Percentiles rank a stretch among this genome's conserved stretches.
These are phyloP conservation scores for Myotis vivesi DNA, from an alignment of 2,797 vertebrate genomes.

Conservation along the genomic window DNA sequence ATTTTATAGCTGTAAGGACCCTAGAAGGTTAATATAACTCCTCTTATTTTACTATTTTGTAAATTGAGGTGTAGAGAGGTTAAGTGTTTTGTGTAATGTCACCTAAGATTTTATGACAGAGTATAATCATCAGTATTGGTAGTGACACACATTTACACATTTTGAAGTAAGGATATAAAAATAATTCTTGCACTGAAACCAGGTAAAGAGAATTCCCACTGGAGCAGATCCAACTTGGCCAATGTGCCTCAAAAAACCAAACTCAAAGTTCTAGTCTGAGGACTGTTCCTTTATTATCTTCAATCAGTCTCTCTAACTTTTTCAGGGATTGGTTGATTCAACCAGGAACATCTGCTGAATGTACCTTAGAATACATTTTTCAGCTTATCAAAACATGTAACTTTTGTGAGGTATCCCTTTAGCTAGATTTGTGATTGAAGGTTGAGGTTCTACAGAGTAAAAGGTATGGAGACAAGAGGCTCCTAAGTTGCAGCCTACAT, in stretches of 20 bases:
- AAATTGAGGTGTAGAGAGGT: conserved; percentile 39
- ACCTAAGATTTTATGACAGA: conserved; percentile 44
- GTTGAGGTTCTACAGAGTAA: not conserved
- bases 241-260: not conserved
- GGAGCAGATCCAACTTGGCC: not conserved
- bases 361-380: not conserved
- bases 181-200: conserved; percentile 12
- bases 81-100: conserved; percentile 31
- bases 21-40: conserved; percentile 21
- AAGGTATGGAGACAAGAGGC: not conserved
- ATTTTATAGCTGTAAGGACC: conserved; percentile 44
- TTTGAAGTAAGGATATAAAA: conserved; percentile 39
- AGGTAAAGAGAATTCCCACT: not conserved
- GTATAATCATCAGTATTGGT: conserved; percentile 8
- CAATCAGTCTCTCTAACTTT: not conserved
- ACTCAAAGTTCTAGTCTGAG: not conserved
- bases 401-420: not conserved
- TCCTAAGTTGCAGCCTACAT: not conserved
- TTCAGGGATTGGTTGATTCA: not conserved
- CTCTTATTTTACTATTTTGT: conserved; percentile 35
- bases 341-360: not conserved
- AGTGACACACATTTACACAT: not conserved
- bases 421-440: not conserved
- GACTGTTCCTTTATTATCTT: not conserved
- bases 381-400: not conserved